Evolutionary conservation across 2,888 invertebrate species (phyloP).

Genomic region (Tetramorium bicarinatum): DNA sequence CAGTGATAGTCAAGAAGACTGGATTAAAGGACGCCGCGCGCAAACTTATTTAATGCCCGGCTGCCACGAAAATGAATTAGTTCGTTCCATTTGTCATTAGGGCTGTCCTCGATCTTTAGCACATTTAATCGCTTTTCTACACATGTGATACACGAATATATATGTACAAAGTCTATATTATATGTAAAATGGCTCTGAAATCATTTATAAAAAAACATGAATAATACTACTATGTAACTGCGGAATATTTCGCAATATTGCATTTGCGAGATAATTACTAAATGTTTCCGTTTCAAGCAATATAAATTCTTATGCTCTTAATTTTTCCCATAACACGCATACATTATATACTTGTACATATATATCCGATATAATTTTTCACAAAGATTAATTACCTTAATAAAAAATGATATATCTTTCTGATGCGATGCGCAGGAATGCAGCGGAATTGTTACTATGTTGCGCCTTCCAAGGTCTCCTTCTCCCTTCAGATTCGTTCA

Average conservation of each 20-base stretch:
- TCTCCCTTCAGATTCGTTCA: not conserved
- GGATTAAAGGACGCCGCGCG: conserved; percentile 40
- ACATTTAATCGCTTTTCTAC: not conserved
- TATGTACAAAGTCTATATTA: not conserved
- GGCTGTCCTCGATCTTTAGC: not conserved
- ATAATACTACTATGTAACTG: not conserved
- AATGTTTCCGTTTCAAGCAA: not conserved
- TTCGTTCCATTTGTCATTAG: conserved; percentile 3
- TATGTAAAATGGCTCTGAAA: not conserved
- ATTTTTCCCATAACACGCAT: not conserved
- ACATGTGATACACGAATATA: too few relatives aligned
- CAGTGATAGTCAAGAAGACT: conserved; percentile 20
- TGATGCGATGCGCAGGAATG: not conserved
- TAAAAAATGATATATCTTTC: not conserved
- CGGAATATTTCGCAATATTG: not conserved
- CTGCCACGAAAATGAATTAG: conserved; percentile 9
- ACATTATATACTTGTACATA: not conserved
- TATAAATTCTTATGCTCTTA: not conserved
- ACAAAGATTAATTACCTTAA: not conserved
- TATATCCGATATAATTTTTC: not conserved
- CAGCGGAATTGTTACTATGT: not conserved
- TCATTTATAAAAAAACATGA: not conserved
- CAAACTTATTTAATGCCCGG: conserved; percentile 59
- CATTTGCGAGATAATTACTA: not conserved
- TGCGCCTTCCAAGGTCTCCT: not conserved